Conservation (phyloP, 1,140 invertebrate species). For the Cyrtorhinus lividipennis region DNA sequence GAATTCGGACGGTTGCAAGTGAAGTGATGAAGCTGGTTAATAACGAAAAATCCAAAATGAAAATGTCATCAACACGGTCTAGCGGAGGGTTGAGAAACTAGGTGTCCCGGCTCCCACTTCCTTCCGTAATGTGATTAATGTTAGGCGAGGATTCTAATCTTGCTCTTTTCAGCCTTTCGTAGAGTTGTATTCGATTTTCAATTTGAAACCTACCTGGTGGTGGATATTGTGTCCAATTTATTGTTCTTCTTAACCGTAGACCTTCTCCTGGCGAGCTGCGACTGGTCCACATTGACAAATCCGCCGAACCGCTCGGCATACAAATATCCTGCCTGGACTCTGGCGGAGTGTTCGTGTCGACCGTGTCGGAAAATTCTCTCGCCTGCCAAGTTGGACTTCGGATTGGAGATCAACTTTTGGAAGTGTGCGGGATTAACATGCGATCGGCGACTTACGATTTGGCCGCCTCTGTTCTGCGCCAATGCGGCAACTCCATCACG, state of each 20-base stretch:
- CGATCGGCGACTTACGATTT: constrained; percentile 81
- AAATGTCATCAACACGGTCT: no score
- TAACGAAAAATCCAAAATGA: no score
- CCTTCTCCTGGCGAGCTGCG: constrained; percentile 72
- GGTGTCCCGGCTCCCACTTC: no score
- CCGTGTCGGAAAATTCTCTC: constrained; percentile 79
- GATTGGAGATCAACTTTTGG: constrained; percentile 89
- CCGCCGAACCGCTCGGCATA: constrained; percentile 81
- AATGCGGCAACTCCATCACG: constrained; percentile 88
- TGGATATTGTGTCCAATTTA: no score
- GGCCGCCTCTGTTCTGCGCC: constrained; percentile 79
- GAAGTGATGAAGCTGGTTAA: no score
- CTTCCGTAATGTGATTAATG: no score
- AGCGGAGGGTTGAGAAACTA: no score
- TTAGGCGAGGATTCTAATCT: no score
- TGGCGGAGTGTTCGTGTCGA: constrained; percentile 88
- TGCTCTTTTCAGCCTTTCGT: not conserved
- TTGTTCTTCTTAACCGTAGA: no score
- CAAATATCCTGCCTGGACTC: constrained; percentile 76
- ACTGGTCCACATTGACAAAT: constrained; percentile 80
- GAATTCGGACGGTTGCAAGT: no score
- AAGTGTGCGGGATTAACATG: constrained; percentile 97
- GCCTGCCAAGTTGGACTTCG: constrained; percentile 64
- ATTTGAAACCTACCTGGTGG: no score
- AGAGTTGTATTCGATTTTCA: no score